phyloP scores from a whole-genome alignment of 2,888 invertebrate genomes.

The Orgyia antiqua region DNA sequence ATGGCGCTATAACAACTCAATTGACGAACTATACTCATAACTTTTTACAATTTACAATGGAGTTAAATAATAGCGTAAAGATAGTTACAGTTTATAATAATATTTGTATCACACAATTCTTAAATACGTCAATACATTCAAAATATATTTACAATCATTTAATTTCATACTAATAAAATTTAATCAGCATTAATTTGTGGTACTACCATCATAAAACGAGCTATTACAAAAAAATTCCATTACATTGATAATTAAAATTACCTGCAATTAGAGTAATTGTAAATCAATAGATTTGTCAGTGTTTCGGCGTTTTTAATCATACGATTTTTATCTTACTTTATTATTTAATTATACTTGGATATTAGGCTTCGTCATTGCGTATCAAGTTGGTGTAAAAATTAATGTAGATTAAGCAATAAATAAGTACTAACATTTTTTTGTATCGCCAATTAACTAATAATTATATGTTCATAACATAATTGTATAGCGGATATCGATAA shows the following conservation, averaged over 20 bases:
- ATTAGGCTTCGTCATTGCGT: constrained; percentile 46
- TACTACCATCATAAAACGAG: constrained; percentile 44
- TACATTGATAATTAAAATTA: constrained; percentile 70
- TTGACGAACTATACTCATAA: too few relatives aligned
- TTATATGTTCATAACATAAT: too few relatives aligned
- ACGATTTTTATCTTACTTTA: constrained; percentile 65
- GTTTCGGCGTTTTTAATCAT: constrained; percentile 53
- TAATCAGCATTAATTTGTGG: constrained; percentile 46
- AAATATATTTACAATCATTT: constrained; percentile 29
- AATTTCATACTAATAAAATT: constrained; percentile 43
- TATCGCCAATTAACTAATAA: too few relatives aligned
- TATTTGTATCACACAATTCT: too few relatives aligned
- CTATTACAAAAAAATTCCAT: constrained; percentile 41
- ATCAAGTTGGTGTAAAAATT: constrained; percentile 54
- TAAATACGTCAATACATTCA: constrained; percentile 7
- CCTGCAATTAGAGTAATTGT: constrained; percentile 67
- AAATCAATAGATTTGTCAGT: constrained; percentile 64
- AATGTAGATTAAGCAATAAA: too few relatives aligned
- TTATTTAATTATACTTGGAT: constrained; percentile 68
- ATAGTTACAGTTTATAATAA: too few relatives aligned
- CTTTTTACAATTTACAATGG: too few relatives aligned
- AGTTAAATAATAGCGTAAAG: too few relatives aligned
- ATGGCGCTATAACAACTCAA: too few relatives aligned
- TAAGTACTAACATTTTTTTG: too few relatives aligned
- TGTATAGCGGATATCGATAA: too few relatives aligned